Conservation (phyloP, 2,797 vertebrate genomes). For the Enoplosus armatus region DNA sequence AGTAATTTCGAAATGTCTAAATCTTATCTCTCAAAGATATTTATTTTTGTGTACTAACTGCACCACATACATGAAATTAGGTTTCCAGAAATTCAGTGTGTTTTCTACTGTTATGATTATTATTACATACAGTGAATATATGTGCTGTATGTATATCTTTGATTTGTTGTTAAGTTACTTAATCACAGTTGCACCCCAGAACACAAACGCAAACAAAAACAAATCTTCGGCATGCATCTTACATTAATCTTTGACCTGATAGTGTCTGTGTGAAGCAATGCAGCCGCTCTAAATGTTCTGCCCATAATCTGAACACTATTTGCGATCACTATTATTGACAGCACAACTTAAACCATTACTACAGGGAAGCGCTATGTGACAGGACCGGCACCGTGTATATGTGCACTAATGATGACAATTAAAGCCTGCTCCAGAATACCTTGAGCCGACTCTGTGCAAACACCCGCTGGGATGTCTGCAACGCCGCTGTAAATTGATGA, state of each 20-base stretch:
- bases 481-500: constrained; percentile 93
- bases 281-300: constrained; percentile 45
- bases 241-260: constrained; percentile 21
- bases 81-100: background rate
- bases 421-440: constrained; percentile 93
- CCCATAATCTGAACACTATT: constrained; percentile 49
- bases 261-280: constrained; percentile 35
- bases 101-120: background rate
- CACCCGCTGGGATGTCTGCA: constrained; percentile 90
- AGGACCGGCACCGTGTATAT: constrained; percentile 76
- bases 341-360: constrained; percentile 51
- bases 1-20: background rate
- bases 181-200: background rate
- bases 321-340: constrained; percentile 64
- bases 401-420: constrained; percentile 92
- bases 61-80: background rate
- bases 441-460: constrained; percentile 90
- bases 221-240: background rate
- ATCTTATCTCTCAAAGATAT: background rate
- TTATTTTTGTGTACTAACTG: background rate
- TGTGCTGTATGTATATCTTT: background rate
- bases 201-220: constrained; percentile 4
- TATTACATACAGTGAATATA: background rate
- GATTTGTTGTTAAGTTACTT: background rate
- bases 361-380: constrained; percentile 67